Conservation (phyloP, 2,797 vertebrate species). For the Cetoscarus ocellatus region DNA sequence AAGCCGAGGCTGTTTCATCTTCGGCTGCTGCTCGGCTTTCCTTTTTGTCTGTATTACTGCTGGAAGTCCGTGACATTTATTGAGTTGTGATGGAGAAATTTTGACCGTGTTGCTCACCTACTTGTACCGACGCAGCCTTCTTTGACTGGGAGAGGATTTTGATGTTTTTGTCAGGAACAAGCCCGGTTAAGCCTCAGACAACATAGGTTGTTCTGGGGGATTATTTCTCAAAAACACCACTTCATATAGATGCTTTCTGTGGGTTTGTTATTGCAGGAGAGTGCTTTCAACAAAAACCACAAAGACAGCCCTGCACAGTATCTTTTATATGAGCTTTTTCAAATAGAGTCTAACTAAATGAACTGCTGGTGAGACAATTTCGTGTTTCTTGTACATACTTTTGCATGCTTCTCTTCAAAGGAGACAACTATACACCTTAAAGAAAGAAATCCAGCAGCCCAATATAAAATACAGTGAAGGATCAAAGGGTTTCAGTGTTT, state of each 20-base stretch:
- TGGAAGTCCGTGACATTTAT: conserved; percentile 43
- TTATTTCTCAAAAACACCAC: conserved; percentile 28
- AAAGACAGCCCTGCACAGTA: neutral
- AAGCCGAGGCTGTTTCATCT: conserved; percentile 46
- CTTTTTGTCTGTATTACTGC: conserved; percentile 25
- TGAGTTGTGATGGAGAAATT: conserved; percentile 28
- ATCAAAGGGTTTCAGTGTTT: conserved; percentile 66
- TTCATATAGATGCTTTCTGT: conserved; percentile 17
- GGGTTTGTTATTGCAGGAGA: conserved; percentile 28
- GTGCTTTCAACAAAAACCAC: conserved; percentile 20
- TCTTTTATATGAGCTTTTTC: conserved; percentile 24
- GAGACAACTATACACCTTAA: conserved; percentile 32
- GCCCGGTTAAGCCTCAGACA: conserved; percentile 9
- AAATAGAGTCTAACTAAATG: conserved; percentile 4
- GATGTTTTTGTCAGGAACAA: conserved; percentile 19
- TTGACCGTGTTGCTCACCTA: conserved; percentile 26
- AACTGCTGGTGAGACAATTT: conserved; percentile 26
- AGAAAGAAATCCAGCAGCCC: conserved; percentile 46
- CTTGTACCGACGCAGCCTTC: conserved; percentile 5
- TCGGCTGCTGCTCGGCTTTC: conserved; percentile 7
- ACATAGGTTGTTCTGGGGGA: conserved; percentile 4
- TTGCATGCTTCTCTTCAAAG: conserved; percentile 66
- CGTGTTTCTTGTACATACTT: conserved; percentile 52
- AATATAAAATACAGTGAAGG: conserved; percentile 27
- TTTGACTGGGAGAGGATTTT: conserved; percentile 16